A percentile compares a stretch with the other conserved stretches of the same genome.
These are phyloP conservation scores for Microplitis mediator DNA, from an alignment of 1,140 invertebrate species.

Conservation along the genomic window DNA sequence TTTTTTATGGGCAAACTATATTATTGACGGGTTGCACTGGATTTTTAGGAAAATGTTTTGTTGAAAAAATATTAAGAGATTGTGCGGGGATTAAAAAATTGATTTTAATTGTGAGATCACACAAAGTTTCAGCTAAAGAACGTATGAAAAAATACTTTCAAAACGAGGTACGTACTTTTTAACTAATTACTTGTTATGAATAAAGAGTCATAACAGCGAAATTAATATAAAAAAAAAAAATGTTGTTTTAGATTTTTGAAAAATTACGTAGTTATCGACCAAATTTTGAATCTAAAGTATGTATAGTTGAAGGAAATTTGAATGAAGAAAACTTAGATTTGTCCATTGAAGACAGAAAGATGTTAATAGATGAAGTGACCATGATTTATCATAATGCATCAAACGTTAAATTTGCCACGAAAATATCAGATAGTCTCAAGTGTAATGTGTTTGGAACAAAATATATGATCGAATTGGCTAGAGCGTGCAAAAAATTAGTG, in stretches of 20 bases:
- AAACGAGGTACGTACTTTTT: slow-evolving; percentile 40
- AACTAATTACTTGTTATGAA: not conserved
- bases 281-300: slow-evolving; percentile 67
- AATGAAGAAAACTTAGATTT: slow-evolving; percentile 72
- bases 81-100: slow-evolving; percentile 66
- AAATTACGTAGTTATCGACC: slow-evolving; percentile 57
- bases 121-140: slow-evolving; percentile 57
- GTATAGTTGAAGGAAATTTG: slow-evolving; percentile 72
- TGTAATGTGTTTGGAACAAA: slow-evolving; percentile 70
- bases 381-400: slow-evolving; percentile 90
- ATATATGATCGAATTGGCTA: slow-evolving; percentile 68
- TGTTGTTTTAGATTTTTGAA: slow-evolving; percentile 65
- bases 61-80: slow-evolving; percentile 69
- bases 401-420: slow-evolving; percentile 86
- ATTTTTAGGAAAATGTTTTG: slow-evolving; percentile 68
- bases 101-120: slow-evolving; percentile 67
- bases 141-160: slow-evolving; percentile 46
- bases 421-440: slow-evolving; percentile 69
- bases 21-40: slow-evolving; percentile 56
- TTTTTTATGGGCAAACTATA: slow-evolving; percentile 39
- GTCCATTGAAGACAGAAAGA: slow-evolving; percentile 64
- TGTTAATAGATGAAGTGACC: slow-evolving; percentile 66
- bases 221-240: not conserved
- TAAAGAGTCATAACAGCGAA: not conserved
- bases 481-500: slow-evolving; percentile 63